Evolutionary conservation across 2,888 invertebrate species (phyloP).

Genomic region (Platycnemis pennipes): DNA sequence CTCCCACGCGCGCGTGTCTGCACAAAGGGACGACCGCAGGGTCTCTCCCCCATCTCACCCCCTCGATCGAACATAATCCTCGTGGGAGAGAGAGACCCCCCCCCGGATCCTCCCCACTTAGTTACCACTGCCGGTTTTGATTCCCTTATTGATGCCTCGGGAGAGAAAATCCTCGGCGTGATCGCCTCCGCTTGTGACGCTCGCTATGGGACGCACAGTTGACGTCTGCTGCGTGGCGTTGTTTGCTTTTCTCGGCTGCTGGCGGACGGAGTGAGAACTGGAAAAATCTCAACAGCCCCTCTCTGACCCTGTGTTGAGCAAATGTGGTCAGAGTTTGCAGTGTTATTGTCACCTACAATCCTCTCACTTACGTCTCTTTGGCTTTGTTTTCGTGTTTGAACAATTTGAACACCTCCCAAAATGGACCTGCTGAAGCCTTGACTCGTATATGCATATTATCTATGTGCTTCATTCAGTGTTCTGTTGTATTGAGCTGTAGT

Average conservation of each 20-base stretch:
- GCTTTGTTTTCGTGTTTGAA: neutral
- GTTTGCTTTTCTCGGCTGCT: neutral
- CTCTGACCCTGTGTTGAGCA: neutral
- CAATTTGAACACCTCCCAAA: neutral
- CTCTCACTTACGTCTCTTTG: neutral
- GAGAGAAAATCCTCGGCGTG: neutral
- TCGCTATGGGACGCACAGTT: too few species aligned
- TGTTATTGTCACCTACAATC: neutral
- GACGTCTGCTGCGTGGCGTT: neutral
- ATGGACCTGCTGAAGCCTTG: neutral
- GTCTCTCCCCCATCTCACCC: neutral
- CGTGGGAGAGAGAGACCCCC: constrained; percentile 40
- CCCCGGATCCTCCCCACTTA: neutral
- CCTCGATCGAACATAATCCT: constrained; percentile 48
- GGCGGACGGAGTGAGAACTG: neutral
- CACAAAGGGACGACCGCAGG: constrained; percentile 42
- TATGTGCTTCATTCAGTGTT: neutral
- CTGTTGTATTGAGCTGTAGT: neutral
- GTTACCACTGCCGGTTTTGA: constrained; percentile 32
- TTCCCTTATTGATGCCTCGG: constrained; percentile 22
- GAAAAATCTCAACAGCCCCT: neutral
- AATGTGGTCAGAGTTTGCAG: neutral
- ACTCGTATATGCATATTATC: too few species aligned
- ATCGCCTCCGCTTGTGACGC: constrained; percentile 17
- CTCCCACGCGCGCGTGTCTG: constrained; percentile 48